Evolutionary conservation across 2,888 invertebrate genomes (phyloP), one percentile per base, ranked within the genome.

Genomic region (Podotricha telesiphe): DNA sequence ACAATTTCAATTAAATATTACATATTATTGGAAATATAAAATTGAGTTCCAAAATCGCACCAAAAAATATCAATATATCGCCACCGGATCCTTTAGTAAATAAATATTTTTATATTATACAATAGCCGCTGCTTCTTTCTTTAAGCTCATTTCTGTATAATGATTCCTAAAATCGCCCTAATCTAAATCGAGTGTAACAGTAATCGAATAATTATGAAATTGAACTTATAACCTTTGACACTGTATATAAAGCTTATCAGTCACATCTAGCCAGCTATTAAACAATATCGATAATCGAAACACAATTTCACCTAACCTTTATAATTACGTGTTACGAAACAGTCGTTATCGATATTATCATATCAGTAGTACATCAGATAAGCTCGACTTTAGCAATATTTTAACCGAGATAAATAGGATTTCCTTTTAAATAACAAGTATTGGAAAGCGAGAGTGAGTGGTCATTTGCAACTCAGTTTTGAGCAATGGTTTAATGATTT

Each of bases 311-410:
- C 63, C 28, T 45, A 59, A 66, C 66, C 66, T 66, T 66, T 45
- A 19, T 59, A 59, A 66, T 66, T 59, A 45, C 3, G 37, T 50
- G 22, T 66, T 67, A 67, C 51, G 51, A 58, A 58, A 61, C 59
- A 40, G 13, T 59, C 42, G 48, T 42, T 68, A 68, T 68, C 68
- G 63, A 68, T 55, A 40, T 56, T 63, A 56, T 65, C 65, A 45
- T 42, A 67, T 63, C 63, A 63, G 63, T 68, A 59, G 50, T 59
- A 13, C 40, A 68, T 68, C 56, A 45, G 63, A 68, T 68, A 68
- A 63, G 61, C 45, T 19, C 10, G 20, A 5, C 55, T 68, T 50
- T 63, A 63, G 64, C 50, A 68, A 64, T 64, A 56, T 40, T 48
- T 56, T 45, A 65, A 37, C 37, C 22, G 48, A 50, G 63, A 58